Percentiles rank a stretch among this genome's conserved stretches.
Conservation (phyloP, 2,113 vertebrate genomes). For the Phalacrocorax brasilianus region DNA sequence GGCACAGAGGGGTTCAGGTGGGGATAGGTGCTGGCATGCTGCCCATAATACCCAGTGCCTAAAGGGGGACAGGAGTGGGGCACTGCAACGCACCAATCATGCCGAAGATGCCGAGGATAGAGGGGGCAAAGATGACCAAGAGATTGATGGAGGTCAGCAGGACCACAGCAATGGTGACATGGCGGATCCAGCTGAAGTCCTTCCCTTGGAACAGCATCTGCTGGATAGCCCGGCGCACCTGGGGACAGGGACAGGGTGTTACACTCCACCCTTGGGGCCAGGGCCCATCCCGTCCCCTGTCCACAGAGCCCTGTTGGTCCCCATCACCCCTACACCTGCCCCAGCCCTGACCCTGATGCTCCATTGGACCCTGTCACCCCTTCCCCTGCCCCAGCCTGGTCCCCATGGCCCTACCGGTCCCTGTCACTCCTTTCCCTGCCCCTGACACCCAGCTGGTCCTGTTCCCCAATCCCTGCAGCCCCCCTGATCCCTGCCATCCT, state of each 20-base stretch:
- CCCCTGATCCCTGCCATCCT: not conserved
- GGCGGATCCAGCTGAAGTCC: conserved; percentile 92
- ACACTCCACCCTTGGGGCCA: not conserved
- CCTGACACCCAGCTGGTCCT: not conserved
- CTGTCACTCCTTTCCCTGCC: not conserved
- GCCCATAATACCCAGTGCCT: not conserved
- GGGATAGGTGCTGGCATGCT: not conserved
- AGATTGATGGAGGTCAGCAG: conserved; percentile 91
- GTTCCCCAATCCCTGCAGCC: not conserved
- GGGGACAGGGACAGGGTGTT: not conserved
- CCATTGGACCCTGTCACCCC: not conserved
- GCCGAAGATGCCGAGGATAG: conserved; percentile 96
- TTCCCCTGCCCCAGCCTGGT: not conserved
- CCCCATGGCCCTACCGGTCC: not conserved
- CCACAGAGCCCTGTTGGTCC: not conserved
- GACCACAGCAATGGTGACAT: conserved; percentile 79
- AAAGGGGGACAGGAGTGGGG: not conserved
- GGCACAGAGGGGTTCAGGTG: not conserved
- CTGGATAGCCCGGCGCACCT: conserved; percentile 95
- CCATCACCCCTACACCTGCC: not conserved
- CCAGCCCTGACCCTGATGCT: not conserved
- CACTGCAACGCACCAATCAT: conserved; percentile 83
- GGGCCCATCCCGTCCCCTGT: not conserved
- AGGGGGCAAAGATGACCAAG: conserved; percentile 96
- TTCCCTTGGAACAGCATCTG: conserved; percentile 91